phyloP scores from a whole-genome alignment of 2,888 invertebrate species.

The Heliothis peltigera region DNA sequence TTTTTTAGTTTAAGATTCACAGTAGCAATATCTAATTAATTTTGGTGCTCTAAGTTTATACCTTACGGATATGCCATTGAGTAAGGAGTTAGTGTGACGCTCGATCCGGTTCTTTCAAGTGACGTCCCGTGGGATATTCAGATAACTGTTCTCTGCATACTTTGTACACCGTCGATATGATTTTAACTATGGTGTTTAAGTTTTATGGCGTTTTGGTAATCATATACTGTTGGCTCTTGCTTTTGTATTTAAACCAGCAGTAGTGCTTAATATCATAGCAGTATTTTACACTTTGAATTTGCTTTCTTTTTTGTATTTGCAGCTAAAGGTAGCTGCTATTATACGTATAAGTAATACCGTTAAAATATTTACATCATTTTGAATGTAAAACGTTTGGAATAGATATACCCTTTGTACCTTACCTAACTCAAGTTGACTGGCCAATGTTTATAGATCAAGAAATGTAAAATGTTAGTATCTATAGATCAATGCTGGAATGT shows the following conservation, averaged over 20 bases:
- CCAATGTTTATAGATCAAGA: slow-evolving; percentile 38
- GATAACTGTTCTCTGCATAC: slow-evolving; percentile 40
- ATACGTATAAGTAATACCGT: slow-evolving; percentile 13
- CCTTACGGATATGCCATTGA: slow-evolving; percentile 29
- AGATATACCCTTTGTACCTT: slow-evolving; percentile 38
- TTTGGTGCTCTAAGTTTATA: slow-evolving; percentile 18
- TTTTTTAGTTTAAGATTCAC: neutral
- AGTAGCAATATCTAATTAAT: neutral
- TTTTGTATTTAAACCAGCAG: neutral
- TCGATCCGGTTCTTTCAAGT: slow-evolving; percentile 52
- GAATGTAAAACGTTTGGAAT: slow-evolving; percentile 39
- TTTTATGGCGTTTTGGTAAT: slow-evolving; percentile 6
- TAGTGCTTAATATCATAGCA: neutral
- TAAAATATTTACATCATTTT: slow-evolving; percentile 29
- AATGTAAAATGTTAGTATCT: slow-evolving; percentile 45
- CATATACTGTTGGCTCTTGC: neutral
- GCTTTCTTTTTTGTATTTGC: neutral
- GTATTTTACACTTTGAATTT: neutral
- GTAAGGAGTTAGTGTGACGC: slow-evolving; percentile 49
- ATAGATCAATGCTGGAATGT: slow-evolving; percentile 30
- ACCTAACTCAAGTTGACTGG: slow-evolving; percentile 44
- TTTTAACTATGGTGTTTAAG: slow-evolving; percentile 13
- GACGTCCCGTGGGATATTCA: slow-evolving; percentile 50
- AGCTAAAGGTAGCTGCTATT: neutral
- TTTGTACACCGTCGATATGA: slow-evolving; percentile 28